These are phyloP conservation scores for Spisula subtruncata DNA, from an alignment of 2,888 invertebrate species.

Conservation along the genomic window DNA sequence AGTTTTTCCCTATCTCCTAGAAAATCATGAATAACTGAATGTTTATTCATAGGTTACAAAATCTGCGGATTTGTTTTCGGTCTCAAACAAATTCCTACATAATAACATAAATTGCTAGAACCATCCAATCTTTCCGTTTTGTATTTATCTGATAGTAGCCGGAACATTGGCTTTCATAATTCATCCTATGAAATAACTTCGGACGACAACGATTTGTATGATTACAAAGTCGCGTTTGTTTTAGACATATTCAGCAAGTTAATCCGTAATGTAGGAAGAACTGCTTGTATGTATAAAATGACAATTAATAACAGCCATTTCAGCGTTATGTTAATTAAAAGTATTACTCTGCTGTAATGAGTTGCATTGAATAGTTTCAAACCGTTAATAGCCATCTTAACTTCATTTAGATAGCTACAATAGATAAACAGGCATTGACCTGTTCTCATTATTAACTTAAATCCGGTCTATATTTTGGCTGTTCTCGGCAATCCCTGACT, in stretches of 20 bases:
- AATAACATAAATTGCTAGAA: constrained; percentile 43
- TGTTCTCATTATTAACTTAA: too few relatives aligned
- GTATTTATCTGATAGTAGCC: too few relatives aligned
- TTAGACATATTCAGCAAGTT: background rate
- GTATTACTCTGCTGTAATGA: background rate
- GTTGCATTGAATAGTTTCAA: background rate
- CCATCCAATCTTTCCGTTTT: constrained; percentile 15
- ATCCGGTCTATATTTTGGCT: too few relatives aligned
- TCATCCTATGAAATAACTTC: background rate
- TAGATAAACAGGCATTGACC: too few relatives aligned
- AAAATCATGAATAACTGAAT: constrained; percentile 57
- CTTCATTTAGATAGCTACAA: too few relatives aligned
- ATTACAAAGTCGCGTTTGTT: background rate
- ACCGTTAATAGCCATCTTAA: too few relatives aligned
- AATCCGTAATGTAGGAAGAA: background rate
- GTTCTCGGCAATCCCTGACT: too few relatives aligned
- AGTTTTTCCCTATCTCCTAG: background rate
- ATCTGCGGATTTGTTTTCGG: constrained; percentile 58
- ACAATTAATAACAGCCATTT: background rate
- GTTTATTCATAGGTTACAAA: constrained; percentile 63
- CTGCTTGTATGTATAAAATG: background rate
- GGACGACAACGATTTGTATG: background rate
- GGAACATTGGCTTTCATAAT: too few relatives aligned
- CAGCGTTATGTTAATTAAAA: constrained; percentile 12
- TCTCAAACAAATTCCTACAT: too few relatives aligned